Percentiles rank a stretch among this genome's conserved stretches.
Conservation (phyloP, 2,888 invertebrate genomes). For the Drosophila mercatorum region DNA sequence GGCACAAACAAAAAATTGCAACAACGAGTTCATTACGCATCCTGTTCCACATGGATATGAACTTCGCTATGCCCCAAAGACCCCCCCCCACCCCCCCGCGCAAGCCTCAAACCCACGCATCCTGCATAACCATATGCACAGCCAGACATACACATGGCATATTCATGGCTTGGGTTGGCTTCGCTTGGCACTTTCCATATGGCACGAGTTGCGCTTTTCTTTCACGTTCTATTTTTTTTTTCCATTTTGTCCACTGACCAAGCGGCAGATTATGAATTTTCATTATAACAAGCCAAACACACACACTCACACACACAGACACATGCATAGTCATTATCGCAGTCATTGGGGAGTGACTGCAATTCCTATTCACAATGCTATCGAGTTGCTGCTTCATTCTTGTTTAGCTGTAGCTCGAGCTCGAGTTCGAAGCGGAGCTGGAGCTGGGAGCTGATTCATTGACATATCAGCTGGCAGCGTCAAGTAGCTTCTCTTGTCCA, state of each 20-base stretch:
- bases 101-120: neutral
- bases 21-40: slow-evolving; percentile 75
- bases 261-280: slow-evolving; percentile 71
- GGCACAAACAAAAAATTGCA: slow-evolving; percentile 31
- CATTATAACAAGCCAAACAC: slow-evolving; percentile 53
- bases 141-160: slow-evolving; percentile 4
- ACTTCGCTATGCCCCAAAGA: neutral
- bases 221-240: neutral
- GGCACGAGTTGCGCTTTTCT: slow-evolving; percentile 21
- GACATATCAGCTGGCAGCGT: slow-evolving; percentile 31
- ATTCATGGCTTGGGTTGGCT: slow-evolving; percentile 9
- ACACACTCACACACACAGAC: neutral
- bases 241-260: slow-evolving; percentile 34
- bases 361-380: slow-evolving; percentile 28
- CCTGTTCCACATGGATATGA: slow-evolving; percentile 36
- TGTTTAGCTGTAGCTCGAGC: slow-evolving; percentile 4
- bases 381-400: slow-evolving; percentile 43
- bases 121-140: slow-evolving; percentile 10
- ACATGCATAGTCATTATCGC: slow-evolving; percentile 4
- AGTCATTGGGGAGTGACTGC: neutral
- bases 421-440: neutral
- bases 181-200: slow-evolving; percentile 32
- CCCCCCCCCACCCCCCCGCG: too few relatives aligned
- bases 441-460: slow-evolving; percentile 27
- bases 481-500: slow-evolving; percentile 24